Evolutionary conservation across 2,113 vertebrate species (phyloP).

Genomic region (Mastomys coucha): DNA sequence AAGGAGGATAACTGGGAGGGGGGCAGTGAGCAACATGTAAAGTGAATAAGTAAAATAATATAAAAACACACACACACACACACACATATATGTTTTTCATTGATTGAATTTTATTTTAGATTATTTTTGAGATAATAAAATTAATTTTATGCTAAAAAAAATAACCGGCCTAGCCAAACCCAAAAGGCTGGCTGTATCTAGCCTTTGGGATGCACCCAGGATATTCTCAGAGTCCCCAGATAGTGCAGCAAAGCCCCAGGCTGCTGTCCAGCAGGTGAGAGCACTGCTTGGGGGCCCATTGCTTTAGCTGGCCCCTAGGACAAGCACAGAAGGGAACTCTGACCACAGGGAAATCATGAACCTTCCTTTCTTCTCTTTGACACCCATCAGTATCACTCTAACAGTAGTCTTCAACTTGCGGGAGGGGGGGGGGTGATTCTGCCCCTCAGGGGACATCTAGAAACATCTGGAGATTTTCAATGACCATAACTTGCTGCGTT

Average conservation of each 20-base stretch:
- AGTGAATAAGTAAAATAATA: neutral
- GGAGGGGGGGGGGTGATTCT: neutral
- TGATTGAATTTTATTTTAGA: too few species aligned
- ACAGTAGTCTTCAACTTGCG: neutral
- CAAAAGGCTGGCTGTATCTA: neutral
- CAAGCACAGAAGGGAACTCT: too few species aligned
- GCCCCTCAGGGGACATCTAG: neutral
- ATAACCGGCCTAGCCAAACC: neutral
- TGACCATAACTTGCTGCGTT: neutral
- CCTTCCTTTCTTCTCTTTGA: neutral
- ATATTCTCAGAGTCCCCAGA: neutral
- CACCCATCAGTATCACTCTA: neutral
- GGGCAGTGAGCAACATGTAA: too few species aligned
- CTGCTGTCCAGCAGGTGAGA: too few species aligned
- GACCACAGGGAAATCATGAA: rapidly evolving
- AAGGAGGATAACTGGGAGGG: too few species aligned
- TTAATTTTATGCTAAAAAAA: too few species aligned
- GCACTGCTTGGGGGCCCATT: neutral
- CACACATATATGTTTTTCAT: too few species aligned
- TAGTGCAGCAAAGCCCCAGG: neutral
- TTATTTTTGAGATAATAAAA: too few species aligned
- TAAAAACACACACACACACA: neutral
- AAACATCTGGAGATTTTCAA: neutral
- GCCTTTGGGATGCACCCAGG: neutral
- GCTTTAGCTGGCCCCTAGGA: neutral